Conservation (phyloP, 2,888 invertebrate species). For the Sinopyrophorus schimmeli region DNA sequence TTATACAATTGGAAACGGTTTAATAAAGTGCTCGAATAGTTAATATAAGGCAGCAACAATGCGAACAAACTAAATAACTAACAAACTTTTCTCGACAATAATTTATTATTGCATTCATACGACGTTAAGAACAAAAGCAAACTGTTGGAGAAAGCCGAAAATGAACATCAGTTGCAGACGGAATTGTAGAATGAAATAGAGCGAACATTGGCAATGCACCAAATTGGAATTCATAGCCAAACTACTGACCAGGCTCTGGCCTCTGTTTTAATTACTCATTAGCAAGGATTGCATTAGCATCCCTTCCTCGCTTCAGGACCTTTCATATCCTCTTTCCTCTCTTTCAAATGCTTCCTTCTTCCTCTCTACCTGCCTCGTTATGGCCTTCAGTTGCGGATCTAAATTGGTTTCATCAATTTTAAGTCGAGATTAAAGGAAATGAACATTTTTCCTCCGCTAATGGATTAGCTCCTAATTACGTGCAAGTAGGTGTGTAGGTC, state of each 20-base stretch:
- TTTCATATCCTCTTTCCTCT: slow-evolving; percentile 3
- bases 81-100: too few species aligned
- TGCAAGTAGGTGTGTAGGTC: too few species aligned
- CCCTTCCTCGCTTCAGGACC: slow-evolving; percentile 4
- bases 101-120: too few species aligned
- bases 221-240: slow-evolving; percentile 10
- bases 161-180: slow-evolving; percentile 11
- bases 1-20: too few species aligned
- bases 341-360: background rate
- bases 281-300: slow-evolving; percentile 12
- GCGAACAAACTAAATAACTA: too few species aligned
- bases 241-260: slow-evolving; percentile 10
- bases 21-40: too few species aligned
- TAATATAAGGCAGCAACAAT: too few species aligned
- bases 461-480: slow-evolving; percentile 1
- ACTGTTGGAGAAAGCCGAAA: slow-evolving; percentile 4
- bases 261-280: slow-evolving; percentile 14
- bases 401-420: slow-evolving; percentile 11
- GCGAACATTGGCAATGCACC: slow-evolving; percentile 3
- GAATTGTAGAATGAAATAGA: background rate
- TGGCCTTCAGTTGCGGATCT: background rate
- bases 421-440: slow-evolving; percentile 9
- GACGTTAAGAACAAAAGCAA: slow-evolving; percentile 4
- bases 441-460: slow-evolving; percentile 2
- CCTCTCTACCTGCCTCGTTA: slow-evolving; percentile 5